A percentile compares a stretch with the other conserved stretches of the same genome.
Evolutionary conservation across 2,113 vertebrate species (phyloP).

Genomic region (Syrmaticus mikado): DNA sequence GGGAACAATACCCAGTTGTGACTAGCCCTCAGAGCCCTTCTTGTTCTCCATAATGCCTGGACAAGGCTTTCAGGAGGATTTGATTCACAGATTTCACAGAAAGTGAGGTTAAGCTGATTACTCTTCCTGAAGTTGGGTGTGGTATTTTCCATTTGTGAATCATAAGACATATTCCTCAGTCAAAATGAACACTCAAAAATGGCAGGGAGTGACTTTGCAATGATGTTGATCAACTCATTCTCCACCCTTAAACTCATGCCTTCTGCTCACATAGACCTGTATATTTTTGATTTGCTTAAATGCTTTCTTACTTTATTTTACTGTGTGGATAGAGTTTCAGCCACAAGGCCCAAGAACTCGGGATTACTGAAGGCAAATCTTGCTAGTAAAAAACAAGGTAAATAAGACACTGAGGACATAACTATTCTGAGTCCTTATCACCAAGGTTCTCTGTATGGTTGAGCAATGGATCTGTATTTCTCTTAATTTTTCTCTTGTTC

Average conservation of each 20-base stretch:
- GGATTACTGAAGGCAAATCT: background rate
- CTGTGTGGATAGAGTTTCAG: background rate
- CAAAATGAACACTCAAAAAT: background rate
- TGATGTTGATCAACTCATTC: background rate
- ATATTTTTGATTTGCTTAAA: background rate
- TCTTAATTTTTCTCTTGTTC: background rate
- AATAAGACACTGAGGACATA: background rate
- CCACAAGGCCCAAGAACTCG: background rate
- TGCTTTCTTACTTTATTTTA: background rate
- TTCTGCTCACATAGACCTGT: background rate
- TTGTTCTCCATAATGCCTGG: background rate
- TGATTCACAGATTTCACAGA: background rate
- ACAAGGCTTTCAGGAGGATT: background rate
- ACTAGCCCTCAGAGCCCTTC: background rate
- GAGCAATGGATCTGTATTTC: background rate
- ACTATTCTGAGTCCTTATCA: background rate
- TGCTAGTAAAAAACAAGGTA: background rate
- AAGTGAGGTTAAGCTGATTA: background rate
- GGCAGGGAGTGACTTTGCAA: background rate
- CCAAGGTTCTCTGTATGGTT: background rate
- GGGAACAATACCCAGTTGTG: background rate
- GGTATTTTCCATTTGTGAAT: conserved; percentile 8
- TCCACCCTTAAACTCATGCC: background rate
- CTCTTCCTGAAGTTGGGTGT: background rate
- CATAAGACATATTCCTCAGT: background rate